Conservation (phyloP, 2,888 invertebrate genomes). For the Meiosimyza decipiens region DNA sequence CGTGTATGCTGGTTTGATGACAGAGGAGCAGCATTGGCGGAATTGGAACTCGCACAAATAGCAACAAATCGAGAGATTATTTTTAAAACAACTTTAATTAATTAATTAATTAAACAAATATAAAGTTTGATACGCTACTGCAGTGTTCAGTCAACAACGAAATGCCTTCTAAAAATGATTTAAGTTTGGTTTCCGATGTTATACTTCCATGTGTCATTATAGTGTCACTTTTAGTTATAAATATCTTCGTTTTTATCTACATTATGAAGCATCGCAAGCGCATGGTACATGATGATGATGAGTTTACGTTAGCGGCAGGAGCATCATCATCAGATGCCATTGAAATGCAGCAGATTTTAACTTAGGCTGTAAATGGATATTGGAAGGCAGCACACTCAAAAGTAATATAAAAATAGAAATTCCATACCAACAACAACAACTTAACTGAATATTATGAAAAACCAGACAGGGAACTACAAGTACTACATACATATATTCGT, state of each 20-base stretch:
- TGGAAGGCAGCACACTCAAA: no score
- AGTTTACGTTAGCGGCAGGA: slow-evolving; percentile 34
- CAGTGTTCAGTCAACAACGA: neutral
- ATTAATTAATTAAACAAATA: no score
- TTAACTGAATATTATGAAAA: neutral
- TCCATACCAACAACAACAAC: no score
- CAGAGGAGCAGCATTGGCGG: no score
- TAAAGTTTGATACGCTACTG: no score
- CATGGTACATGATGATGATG: slow-evolving; percentile 38
- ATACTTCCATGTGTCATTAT: slow-evolving; percentile 53
- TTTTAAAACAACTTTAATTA: no score
- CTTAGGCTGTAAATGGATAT: no score
- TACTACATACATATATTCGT: slow-evolving; percentile 4
- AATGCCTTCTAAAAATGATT: slow-evolving; percentile 25
- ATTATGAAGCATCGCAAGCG: slow-evolving; percentile 53
- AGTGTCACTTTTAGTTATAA: slow-evolving; percentile 49
- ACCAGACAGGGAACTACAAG: slow-evolving; percentile 20
- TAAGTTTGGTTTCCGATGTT: slow-evolving; percentile 52
- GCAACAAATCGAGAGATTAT: no score
- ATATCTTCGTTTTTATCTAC: slow-evolving; percentile 52
- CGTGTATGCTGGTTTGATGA: no score
- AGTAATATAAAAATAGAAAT: no score
- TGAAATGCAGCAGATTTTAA: slow-evolving; percentile 50
- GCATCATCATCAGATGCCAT: slow-evolving; percentile 47
- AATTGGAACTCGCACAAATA: no score